phyloP scores from a whole-genome alignment of 2,113 vertebrate genomes.

The Pterocles gutturalis region DNA sequence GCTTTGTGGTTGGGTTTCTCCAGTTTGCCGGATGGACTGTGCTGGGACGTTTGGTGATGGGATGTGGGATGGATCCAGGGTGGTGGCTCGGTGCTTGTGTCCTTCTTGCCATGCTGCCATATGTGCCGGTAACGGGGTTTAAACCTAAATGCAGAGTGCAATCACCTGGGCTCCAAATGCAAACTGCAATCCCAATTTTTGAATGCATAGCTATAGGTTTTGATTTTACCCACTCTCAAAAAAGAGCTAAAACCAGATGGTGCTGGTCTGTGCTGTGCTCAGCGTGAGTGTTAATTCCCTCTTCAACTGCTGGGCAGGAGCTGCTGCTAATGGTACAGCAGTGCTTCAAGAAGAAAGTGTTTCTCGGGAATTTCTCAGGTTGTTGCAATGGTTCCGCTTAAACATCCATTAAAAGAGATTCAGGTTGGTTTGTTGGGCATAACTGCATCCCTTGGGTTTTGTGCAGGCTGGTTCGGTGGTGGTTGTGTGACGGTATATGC shows the following conservation, averaged over 20 bases:
- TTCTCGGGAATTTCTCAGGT: not conserved
- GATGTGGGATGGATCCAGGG: not conserved
- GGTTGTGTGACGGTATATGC: too few species aligned
- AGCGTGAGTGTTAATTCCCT: fast-evolving
- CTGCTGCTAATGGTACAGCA: not conserved
- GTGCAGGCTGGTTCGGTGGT: not conserved
- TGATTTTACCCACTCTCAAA: not conserved
- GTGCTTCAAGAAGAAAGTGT: not conserved
- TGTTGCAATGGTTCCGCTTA: not conserved
- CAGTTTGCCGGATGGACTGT: fast-evolving
- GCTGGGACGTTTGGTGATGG: not conserved
- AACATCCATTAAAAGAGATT: not conserved
- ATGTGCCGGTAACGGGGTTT: fast-evolving
- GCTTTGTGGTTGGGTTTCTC: fast-evolving
- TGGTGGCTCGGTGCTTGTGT: fast-evolving
- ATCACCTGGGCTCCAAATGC: not conserved
- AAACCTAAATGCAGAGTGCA: not conserved
- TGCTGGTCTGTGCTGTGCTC: fast-evolving
- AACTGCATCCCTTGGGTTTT: not conserved
- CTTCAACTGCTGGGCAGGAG: not conserved
- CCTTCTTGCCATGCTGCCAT: fast-evolving
- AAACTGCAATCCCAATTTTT: not conserved
- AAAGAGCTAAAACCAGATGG: not conserved
- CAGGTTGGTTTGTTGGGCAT: fast-evolving
- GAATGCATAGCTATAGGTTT: not conserved